Percentiles rank a stretch among this genome's conserved stretches.
phyloP scores from a whole-genome alignment of 2,888 invertebrate species.

The Emmelina monodactyla region DNA sequence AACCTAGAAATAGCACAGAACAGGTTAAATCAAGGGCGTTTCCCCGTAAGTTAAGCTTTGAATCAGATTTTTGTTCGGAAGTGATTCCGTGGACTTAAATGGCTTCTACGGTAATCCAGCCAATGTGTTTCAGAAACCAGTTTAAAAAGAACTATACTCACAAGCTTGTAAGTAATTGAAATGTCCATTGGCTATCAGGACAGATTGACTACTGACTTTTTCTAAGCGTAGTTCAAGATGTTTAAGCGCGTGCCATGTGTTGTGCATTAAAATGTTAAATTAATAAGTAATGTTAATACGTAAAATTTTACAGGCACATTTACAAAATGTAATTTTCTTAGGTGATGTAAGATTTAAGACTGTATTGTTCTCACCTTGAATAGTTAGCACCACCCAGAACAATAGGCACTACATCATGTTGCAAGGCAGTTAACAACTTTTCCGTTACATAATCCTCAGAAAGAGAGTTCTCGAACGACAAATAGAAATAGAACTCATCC shows the following conservation, averaged over 20 bases:
- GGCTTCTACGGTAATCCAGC: background rate
- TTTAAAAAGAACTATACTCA: background rate
- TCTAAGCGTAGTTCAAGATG: too few relatives aligned
- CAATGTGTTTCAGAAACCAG: background rate
- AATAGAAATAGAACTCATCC: conserved; percentile 35
- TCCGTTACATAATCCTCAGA: conserved; percentile 34
- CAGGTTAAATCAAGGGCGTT: background rate
- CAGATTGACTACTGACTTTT: too few relatives aligned
- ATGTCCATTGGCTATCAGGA: too few relatives aligned
- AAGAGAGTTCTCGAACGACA: conserved; percentile 38
- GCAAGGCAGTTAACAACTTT: conserved; percentile 19
- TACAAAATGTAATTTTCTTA: background rate
- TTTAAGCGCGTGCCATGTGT: too few relatives aligned
- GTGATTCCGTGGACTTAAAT: background rate
- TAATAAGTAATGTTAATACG: too few relatives aligned
- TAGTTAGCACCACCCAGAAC: conserved; percentile 65
- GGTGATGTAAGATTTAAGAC: background rate
- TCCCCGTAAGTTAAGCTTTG: background rate
- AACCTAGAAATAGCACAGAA: conserved; percentile 1
- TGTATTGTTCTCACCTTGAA: conserved; percentile 13
- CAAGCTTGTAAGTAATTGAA: too few relatives aligned
- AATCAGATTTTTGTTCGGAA: too few relatives aligned
- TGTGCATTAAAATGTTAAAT: too few relatives aligned
- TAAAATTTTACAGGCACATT: background rate
- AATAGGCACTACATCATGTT: conserved; percentile 63